Evolutionary conservation across 2,888 invertebrate species (phyloP).

Genomic region (Meliscaeva auricollis): DNA sequence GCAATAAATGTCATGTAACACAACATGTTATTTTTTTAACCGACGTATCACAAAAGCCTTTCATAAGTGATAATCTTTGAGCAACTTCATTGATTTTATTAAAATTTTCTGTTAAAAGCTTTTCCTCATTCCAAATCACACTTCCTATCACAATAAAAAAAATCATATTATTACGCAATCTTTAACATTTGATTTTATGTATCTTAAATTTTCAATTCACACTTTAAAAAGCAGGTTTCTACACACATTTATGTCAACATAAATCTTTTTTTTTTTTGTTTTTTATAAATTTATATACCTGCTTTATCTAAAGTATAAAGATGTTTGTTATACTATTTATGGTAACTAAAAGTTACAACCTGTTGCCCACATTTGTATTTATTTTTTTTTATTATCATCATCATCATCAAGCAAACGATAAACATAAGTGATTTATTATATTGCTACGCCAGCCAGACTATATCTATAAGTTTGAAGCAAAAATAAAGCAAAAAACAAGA

Average conservation of each 20-base stretch:
- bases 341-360: slow-evolving; percentile 25
- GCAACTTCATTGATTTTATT: neutral
- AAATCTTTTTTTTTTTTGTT: slow-evolving; percentile 1
- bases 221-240: neutral
- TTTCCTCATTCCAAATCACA: neutral
- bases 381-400: neutral
- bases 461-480: neutral
- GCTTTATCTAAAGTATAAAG: neutral
- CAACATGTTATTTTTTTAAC: no score
- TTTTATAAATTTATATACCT: neutral
- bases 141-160: slow-evolving; percentile 11
- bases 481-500: neutral
- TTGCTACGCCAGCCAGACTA: slow-evolving; percentile 48
- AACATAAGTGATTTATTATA: slow-evolving; percentile 58
- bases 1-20: no score
- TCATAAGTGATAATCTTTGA: no score
- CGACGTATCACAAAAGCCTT: no score
- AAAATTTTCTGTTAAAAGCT: neutral
- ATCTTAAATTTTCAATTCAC: neutral
- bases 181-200: neutral
- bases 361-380: slow-evolving; percentile 40
- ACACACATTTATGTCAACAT: slow-evolving; percentile 19
- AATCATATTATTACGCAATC: neutral
- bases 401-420: slow-evolving; percentile 27
- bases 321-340: slow-evolving; percentile 27